Base-by-base conservation (phyloP, 2,797 vertebrate species). In the Siniperca obscura region DNA sequence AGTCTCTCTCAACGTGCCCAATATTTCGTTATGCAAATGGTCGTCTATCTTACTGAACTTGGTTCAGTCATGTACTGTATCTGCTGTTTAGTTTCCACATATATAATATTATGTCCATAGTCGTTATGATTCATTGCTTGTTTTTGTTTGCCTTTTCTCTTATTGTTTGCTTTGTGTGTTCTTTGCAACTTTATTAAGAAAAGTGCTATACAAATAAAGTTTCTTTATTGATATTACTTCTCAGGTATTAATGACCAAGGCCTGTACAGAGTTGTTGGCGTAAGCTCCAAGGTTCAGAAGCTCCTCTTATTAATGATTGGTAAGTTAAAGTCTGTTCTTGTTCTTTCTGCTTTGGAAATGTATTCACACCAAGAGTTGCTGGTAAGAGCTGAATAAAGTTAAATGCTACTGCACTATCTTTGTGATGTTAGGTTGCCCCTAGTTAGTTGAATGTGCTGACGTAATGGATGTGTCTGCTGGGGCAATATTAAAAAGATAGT, bases 281-380 rank as follows among this genome's bases (percentile, higher is more conserved):
- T 99, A 91, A 99, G 96, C 96, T 99, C 98, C 93, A 99, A 97
- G 95, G 98, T 99, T 90, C 98, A 98, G 96, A 98, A 97, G 96
- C 98, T 99, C 81, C 95, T 99, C 85, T 96, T 88, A 95, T 95
- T 99, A 89, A 98, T 98, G 95, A 98, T 98, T 90, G 98, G 98
- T 99, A 96, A 96, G 98, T 92, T 30, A n/a, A 67, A 62, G 9
- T 61, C 7, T 42, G 1, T 55, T 73, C 14, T 59, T 50, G 30
- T 74, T 80, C 21, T 78, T 62, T 79, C 8, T 80, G 30, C 46
- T 70, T 42, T 65, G 4, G 10, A 77, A 70, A 52, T 76, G 14
- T 76, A 68, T 56, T 82, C 25, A 44, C 10, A 22, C 22, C 13
- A 8, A 62, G 50, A 40, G 46, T 76, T 69, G n/a, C 56, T 76